These are phyloP conservation scores for Cercopithecus hamlyni DNA, from an alignment of 2,797 vertebrate genomes.

Conservation along the genomic window DNA sequence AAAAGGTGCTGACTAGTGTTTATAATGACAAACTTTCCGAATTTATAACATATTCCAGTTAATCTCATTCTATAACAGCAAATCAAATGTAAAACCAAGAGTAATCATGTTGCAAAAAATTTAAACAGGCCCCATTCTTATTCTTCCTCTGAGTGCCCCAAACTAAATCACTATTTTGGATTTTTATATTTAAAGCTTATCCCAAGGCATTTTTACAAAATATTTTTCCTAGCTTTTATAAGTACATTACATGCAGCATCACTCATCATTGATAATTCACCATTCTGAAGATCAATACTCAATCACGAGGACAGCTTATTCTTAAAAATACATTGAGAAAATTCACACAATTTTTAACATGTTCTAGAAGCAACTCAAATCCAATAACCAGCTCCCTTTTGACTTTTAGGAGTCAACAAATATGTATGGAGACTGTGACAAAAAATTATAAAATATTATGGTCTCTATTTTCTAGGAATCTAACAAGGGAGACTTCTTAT, in stretches of 20 bases:
- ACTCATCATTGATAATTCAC: neutral
- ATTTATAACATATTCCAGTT: neutral
- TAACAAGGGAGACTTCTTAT: neutral
- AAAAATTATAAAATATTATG: neutral
- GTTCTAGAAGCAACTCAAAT: slow-evolving; percentile 17
- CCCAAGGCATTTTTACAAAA: neutral
- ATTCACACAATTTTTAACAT: neutral
- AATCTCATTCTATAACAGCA: slow-evolving; percentile 13
- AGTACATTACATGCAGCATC: neutral
- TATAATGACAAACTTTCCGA: neutral
- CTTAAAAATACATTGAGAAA: neutral
- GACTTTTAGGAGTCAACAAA: neutral
- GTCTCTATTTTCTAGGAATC: neutral
- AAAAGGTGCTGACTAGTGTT: slow-evolving; percentile 6
- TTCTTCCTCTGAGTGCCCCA: neutral
- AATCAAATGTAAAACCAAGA: slow-evolving; percentile 35
- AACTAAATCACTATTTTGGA: neutral
- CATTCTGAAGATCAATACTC: neutral
- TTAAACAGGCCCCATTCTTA: neutral
- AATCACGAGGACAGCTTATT: neutral
- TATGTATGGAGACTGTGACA: neutral
- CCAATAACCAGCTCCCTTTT: neutral
- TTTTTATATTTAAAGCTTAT: slow-evolving; percentile 6
- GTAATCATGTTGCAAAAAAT: slow-evolving; percentile 27
- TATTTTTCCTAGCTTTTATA: neutral